A percentile compares a stretch with the other conserved stretches of the same genome.
phyloP scores from a whole-genome alignment of 2,888 invertebrate genomes.

The Gastrophysa polygoni region DNA sequence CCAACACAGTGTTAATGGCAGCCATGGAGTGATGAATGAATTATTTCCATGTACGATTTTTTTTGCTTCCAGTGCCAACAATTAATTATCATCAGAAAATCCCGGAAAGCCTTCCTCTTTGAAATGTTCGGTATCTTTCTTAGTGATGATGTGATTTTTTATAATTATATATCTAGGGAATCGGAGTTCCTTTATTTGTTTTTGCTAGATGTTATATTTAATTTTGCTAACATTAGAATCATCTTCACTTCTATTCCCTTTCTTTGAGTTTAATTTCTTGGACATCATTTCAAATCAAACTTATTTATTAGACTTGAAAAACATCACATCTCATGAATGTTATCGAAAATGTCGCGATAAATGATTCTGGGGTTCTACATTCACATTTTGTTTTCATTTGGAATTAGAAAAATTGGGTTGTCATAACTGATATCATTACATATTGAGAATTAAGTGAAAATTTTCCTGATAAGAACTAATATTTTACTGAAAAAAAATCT shows the following conservation, averaged over 20 bases:
- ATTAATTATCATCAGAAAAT: background rate
- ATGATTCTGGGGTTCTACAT: conserved; percentile 47
- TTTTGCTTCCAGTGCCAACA: too few species aligned
- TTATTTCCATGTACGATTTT: too few species aligned
- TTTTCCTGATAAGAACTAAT: too few species aligned
- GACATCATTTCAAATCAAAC: conserved; percentile 26
- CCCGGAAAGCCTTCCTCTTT: background rate
- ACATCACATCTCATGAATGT: conserved; percentile 50
- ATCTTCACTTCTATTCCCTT: conserved; percentile 55
- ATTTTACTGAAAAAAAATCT: too few species aligned
- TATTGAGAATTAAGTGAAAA: too few species aligned
- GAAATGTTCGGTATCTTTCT: background rate
- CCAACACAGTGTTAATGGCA: too few species aligned
- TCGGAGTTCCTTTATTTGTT: conserved; percentile 29
- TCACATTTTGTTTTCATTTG: conserved; percentile 7
- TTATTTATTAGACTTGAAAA: conserved; percentile 40
- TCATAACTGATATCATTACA: background rate
- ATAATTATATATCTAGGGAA: conserved; percentile 37
- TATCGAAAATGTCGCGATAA: conserved; percentile 40
- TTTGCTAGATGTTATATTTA: conserved; percentile 4
- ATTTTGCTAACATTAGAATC: conserved; percentile 13
- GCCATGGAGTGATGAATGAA: too few species aligned
- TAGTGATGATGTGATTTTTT: conserved; percentile 54
- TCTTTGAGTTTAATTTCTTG: conserved; percentile 21
- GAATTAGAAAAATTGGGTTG: conserved; percentile 11